Conservation (phyloP, 2,797 vertebrate genomes). For the Sebastes vulpes region DNA sequence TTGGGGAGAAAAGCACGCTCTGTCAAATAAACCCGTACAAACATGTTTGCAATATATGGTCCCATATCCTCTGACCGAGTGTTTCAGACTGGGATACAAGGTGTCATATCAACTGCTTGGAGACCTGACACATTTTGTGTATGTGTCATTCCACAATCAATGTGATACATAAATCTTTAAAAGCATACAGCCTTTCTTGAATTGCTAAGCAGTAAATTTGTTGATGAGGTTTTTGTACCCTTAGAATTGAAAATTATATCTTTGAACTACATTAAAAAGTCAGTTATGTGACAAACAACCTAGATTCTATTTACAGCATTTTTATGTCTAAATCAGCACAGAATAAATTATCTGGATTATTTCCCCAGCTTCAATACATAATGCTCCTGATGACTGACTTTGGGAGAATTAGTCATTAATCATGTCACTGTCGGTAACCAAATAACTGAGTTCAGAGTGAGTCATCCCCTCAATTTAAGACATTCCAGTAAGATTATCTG, state of each 20-base stretch:
- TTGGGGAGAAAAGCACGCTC: neutral
- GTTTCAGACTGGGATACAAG: neutral
- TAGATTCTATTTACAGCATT: neutral
- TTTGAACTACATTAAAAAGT: neutral
- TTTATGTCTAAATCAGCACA: neutral
- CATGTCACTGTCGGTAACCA: constrained; percentile 9
- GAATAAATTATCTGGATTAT: neutral
- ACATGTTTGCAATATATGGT: neutral
- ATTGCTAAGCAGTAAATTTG: neutral
- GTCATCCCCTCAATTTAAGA: constrained; percentile 12
- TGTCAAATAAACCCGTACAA: neutral
- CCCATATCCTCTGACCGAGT: neutral
- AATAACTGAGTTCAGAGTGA: constrained; percentile 14
- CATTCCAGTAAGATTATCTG: constrained; percentile 19
- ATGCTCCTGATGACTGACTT: neutral
- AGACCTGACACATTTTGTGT: neutral
- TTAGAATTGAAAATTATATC: neutral
- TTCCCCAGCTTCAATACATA: neutral
- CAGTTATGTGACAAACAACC: neutral
- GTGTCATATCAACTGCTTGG: neutral
- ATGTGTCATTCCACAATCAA: neutral
- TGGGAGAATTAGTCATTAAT: constrained; percentile 13
- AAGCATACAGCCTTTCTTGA: neutral
- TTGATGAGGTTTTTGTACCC: neutral
- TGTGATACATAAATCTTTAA: neutral